A percentile compares a stretch with the other conserved stretches of the same genome.
phyloP scores from a whole-genome alignment of 2,797 vertebrate species.

The Aplochiton taeniatus region DNA sequence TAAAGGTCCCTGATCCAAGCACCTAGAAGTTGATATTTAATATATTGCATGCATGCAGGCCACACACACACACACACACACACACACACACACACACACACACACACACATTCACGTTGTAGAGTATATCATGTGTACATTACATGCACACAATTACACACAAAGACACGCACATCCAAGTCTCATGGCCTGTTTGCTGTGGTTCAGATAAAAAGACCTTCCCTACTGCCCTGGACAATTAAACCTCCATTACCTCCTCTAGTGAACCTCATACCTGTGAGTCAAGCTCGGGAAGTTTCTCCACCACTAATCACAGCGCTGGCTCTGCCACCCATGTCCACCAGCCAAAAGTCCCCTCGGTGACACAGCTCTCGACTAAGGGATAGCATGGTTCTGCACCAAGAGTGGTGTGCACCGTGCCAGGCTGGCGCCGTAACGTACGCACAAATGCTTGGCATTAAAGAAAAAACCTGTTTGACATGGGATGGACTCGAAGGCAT shows the following conservation, averaged over 20 bases:
- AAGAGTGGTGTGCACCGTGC: background rate
- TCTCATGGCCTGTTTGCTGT: too few relatives aligned
- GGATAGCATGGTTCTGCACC: background rate
- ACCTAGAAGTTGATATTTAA: too few relatives aligned
- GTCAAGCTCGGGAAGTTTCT: background rate
- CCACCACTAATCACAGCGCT: background rate
- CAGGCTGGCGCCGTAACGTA: too few relatives aligned
- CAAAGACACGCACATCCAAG: too few relatives aligned
- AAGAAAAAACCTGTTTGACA: background rate
- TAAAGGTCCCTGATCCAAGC: too few relatives aligned
- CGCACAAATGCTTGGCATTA: background rate
- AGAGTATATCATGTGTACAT: too few relatives aligned
- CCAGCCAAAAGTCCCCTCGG: background rate
- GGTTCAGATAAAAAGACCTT: background rate
- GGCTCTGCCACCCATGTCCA: background rate
- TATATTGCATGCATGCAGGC: too few relatives aligned
- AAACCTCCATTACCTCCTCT: constrained; percentile 15
- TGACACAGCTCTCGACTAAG: background rate
- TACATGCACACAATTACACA: background rate
- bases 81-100: background rate
- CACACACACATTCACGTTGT: background rate
- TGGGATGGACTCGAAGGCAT: background rate
- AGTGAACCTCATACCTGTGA: background rate
- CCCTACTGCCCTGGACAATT: constrained; percentile 7
- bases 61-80: background rate